Evolutionary conservation across 2,797 vertebrate species (phyloP), one percentile per base, ranked within the genome.

Genomic region (Euphonia xanthogaster): DNA sequence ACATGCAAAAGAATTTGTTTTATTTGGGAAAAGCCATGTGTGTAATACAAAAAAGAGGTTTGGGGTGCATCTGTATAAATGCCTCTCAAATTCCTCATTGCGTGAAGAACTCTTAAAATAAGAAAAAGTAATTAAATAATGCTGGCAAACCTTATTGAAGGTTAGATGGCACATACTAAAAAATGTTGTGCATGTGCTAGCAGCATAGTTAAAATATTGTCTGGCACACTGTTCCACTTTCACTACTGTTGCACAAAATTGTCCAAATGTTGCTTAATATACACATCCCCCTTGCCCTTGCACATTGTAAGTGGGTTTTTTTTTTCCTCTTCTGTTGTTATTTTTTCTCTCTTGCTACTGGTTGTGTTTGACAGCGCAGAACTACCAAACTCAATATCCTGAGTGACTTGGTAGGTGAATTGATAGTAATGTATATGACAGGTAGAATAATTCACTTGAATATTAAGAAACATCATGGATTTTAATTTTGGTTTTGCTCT

Each of bases 201-300:
- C 57, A 92, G 33, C 31, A 19, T 13, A 65, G 28, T 42, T 90
- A 35, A 86, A 80, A 47, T 86, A 39, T 10, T 61, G 18, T 55
- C 33, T 72, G 31, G 7, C 31, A 28, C 45, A 19, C 31, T 50
- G 25, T 75, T 27, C 54, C 5, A 4, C 33, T 94, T 88, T 20
- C 28, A 47, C 35, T 76, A 47, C 12, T 58, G 42, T 71, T 91
- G 33, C 35, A 11, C 70, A 40, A 68, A 88, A 42, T 71, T 50
- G 65, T 74, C 53, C 53, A 74, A 83, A 75, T 60, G 39, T 33
- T 86, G 50, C 80, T 77, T 84, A 84, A 80, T 15, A 6, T 3
- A 2, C 16, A 7, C 13, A 4, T 31, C 33, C 5, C 15, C 3
- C 3, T 18, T 3, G 1, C 14, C 48, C 15, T 15, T 2, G 2